phyloP scores from a whole-genome alignment of 2,113 vertebrate species.

The Sciurus niger region DNA sequence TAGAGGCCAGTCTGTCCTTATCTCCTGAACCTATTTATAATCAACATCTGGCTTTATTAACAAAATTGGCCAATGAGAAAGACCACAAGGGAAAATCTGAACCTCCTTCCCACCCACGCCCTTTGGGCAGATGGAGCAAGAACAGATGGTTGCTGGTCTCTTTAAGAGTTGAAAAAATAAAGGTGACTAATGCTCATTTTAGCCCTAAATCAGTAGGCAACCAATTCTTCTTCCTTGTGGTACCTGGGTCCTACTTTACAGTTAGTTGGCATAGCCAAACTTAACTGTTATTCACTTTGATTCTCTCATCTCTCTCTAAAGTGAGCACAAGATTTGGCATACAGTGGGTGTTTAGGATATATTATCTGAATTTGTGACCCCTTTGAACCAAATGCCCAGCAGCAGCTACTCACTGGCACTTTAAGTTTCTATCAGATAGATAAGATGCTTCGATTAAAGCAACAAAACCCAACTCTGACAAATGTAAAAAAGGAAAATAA shows the following conservation, averaged over 20 bases:
- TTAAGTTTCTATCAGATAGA: background rate
- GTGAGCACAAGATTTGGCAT: background rate
- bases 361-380: background rate
- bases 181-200: background rate
- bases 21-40: conserved; percentile 26
- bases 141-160: background rate
- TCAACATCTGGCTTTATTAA: conserved; percentile 47
- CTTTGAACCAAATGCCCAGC: background rate
- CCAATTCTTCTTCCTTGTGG: background rate
- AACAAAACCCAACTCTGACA: background rate
- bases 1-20: background rate
- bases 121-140: background rate
- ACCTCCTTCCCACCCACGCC: background rate
- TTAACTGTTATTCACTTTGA: background rate
- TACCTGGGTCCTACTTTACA: background rate
- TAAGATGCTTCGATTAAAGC: background rate
- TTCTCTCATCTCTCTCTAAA: background rate
- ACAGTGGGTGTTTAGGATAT: background rate
- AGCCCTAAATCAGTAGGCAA: conserved; percentile 8
- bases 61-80: conserved; percentile 3
- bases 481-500: background rate
- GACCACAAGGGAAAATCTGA: background rate
- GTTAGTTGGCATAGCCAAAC: background rate
- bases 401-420: background rate
- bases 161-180: conserved; percentile 19